Evolutionary conservation across 1,140 invertebrate species (phyloP).

Genomic region (Euglossa dilemma): DNA sequence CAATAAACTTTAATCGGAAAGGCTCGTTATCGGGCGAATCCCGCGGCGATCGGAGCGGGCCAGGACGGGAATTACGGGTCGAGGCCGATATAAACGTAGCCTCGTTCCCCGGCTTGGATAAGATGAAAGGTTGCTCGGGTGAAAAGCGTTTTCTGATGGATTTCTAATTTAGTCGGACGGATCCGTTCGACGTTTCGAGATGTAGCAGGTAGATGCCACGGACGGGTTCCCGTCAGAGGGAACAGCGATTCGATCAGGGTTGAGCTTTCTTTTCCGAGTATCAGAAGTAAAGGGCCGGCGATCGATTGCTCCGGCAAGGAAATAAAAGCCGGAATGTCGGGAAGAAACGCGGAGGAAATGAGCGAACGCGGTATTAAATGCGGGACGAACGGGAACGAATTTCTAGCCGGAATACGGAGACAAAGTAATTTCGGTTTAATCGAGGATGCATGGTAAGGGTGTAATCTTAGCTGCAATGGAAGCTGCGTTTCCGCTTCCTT

Average conservation of each 20-base stretch:
- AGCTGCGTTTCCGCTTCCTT: not conserved
- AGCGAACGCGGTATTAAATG: not conserved
- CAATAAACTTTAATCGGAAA: constrained; percentile 53
- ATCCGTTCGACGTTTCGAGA: constrained; percentile 18
- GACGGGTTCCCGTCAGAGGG: no score
- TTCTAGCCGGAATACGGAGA: not conserved
- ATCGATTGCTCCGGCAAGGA: not conserved
- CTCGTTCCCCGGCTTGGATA: not conserved
- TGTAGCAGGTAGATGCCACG: not conserved
- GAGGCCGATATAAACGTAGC: constrained; percentile 43
- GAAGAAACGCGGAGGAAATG: not conserved
- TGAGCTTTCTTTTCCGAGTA: not conserved
- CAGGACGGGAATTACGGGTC: constrained; percentile 28
- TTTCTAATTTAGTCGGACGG: constrained; percentile 33
- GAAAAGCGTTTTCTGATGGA: constrained; percentile 44
- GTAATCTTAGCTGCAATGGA: not conserved
- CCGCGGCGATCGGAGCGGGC: constrained; percentile 2
- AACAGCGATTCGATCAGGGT: not conserved
- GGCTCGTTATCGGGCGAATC: constrained; percentile 46
- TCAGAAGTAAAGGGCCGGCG: not conserved
- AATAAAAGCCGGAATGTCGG: not conserved
- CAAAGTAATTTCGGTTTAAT: not conserved
- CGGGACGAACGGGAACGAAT: not conserved
- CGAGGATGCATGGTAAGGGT: not conserved
- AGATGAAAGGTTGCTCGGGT: constrained; percentile 16